Evolutionary conservation across 2,888 invertebrate species (phyloP), one percentile per base, ranked within the genome.

Genomic region (Anoplius nigerrimus): DNA sequence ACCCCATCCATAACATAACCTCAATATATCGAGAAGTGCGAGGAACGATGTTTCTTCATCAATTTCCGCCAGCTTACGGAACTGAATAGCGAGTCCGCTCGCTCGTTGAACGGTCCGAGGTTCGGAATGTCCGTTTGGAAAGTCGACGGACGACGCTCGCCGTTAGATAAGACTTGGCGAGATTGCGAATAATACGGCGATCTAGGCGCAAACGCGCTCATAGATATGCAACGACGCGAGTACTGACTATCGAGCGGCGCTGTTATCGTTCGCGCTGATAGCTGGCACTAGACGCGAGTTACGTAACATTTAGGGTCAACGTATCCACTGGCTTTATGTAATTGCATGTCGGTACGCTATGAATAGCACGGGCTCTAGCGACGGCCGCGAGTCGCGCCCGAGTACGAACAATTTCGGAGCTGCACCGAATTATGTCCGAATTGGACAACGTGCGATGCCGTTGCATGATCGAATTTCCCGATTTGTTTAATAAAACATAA

Each of bases 321-420:
- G 88, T 85, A 87, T 87, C 86, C 85, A 80, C 81, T 76, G 76
- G 82, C 82, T 87, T 87, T 87, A 88, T 86, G 87, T 86, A 87
- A 86, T 86, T 87, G 86, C 86, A 86, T 82, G 86, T 82, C 82
- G 81, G 83, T 82, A 85, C 77, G 82, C 87, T 87, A 87, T 86
- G 86, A 86, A 87, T 87, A 87, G 87, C 72, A 61, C 62, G n/a
- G 18, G 53, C 62, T 61, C 78, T 72, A 78, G 78, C 72, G 79
- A 71, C 71, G 63, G 79, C 67, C 65, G 66, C 69, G 69, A 78
- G 69, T 64, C 70, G 69, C 45, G 62, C 53, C 43, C 62, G 66
- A 43, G 22, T 64, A 42, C 51, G 76, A 78, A 77, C 78, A 78
- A 78, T 65, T n/a, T n/a, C 63, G 11, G 11, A 34, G 2, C 27